Conservation (phyloP, 2,113 vertebrate species). For the Ictidomys tridecemlineatus region DNA sequence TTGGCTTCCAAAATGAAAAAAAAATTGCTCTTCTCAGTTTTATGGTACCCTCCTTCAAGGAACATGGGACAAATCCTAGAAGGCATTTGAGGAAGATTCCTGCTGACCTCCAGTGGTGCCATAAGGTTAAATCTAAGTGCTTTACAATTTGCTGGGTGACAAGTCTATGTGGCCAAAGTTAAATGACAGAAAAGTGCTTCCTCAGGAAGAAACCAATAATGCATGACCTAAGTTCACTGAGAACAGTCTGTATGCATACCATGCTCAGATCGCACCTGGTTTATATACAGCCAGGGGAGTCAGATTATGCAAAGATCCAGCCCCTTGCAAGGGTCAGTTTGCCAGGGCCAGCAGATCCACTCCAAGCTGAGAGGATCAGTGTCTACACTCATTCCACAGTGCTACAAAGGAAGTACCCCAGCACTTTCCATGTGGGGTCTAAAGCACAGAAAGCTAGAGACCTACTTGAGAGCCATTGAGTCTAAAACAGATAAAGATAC, state of each 20-base stretch:
- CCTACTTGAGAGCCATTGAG: neutral
- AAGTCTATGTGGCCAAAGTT: no score
- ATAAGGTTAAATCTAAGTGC: neutral
- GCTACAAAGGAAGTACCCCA: neutral
- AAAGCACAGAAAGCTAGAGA: neutral
- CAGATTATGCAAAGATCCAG: neutral
- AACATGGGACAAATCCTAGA: neutral
- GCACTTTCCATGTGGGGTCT: neutral
- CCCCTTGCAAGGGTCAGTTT: no score
- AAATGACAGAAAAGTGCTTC: neutral
- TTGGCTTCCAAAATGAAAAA: constrained; percentile 2
- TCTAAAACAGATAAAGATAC: neutral
- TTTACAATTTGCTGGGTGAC: neutral
- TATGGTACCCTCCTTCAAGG: neutral
- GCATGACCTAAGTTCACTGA: neutral
- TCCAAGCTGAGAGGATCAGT: neutral
- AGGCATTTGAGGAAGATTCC: neutral
- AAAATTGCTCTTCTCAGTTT: neutral
- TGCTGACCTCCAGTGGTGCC: neutral
- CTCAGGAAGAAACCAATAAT: neutral
- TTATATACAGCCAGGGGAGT: neutral
- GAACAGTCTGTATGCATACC: neutral
- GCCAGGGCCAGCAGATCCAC: neutral
- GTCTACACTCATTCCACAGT: fast-evolving
- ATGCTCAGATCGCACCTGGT: no score